A percentile compares a stretch with the other conserved stretches of the same genome.
Conservation (phyloP, 2,888 invertebrate species). For the Dromius quadrimaculatus region DNA sequence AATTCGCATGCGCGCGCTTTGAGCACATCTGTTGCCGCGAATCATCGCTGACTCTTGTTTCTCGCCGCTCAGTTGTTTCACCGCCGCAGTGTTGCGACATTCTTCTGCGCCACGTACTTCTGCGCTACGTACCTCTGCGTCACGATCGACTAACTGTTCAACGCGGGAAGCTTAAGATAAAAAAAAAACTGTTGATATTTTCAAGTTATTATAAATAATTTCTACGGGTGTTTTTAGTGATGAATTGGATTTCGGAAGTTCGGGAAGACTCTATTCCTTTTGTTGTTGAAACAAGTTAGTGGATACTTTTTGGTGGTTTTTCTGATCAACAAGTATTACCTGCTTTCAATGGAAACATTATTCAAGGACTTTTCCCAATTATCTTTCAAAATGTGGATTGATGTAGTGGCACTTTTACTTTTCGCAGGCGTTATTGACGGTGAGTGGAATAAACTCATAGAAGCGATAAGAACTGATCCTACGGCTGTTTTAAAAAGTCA, state of each 20-base stretch:
- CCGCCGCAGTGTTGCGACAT: constrained; percentile 8
- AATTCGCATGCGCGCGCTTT: constrained; percentile 24
- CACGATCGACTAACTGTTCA: neutral
- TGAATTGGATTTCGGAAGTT: neutral
- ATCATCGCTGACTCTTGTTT: neutral
- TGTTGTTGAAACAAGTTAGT: constrained; percentile 1
- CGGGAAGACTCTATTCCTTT: too few species aligned
- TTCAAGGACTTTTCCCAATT: too few species aligned
- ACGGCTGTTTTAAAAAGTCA: too few species aligned
- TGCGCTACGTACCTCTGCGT: too few species aligned
- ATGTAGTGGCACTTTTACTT: constrained; percentile 11
- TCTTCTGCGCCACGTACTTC: neutral
- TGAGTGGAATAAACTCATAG: too few species aligned
- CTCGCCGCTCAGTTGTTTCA: constrained; percentile 30
- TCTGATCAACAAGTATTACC: too few species aligned
- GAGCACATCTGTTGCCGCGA: constrained; percentile 32
- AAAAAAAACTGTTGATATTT: too few species aligned
- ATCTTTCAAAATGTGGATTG: constrained; percentile 38
- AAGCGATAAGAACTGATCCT: too few species aligned
- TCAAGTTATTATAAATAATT: too few species aligned
- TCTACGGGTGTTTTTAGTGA: neutral
- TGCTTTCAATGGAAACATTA: neutral
- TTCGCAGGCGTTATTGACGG: constrained; percentile 34
- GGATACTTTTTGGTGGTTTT: too few species aligned
- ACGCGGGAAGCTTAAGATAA: neutral